Evolutionary conservation across 2,113 vertebrate genomes (phyloP), one percentile per base, ranked within the genome.

Genomic region (Gymnarchus niloticus): DNA sequence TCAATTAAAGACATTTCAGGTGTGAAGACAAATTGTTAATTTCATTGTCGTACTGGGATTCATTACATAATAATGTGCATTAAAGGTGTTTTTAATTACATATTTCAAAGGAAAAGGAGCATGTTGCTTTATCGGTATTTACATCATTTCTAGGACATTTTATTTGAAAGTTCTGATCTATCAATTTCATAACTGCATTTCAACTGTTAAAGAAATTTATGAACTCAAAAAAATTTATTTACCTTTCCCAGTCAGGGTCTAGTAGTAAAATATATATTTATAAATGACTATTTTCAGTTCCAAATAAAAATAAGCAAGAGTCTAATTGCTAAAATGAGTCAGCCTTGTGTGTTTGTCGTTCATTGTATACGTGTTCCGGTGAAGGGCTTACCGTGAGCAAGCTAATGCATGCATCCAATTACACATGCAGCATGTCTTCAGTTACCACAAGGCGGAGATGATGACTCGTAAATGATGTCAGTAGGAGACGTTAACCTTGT

Each of bases 391-490:
- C 77, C 86, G 90, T 92, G 91, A 91, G 91, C 91, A 91, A 92
- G 87, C 88, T 37, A 1, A 46, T 83, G 86, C 89, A 88, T 90
- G 89, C 89, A 37, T 88, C 89, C 92, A 88, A 92, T 92, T 93
- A 90, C 88, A 91, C 46, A 87, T 86, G 83, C 89, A 91, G 91
- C 83, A 87, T 87, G 90, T 89, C 48, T 88, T 89, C 87, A 91
- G 57, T 90, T 89, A 84, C 89, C 83, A 85, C 88, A 90, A 89
- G 87, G 88, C 87, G 54, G 88, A 90, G 92, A 90, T 93, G 92
- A 90, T 91, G 92, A 93, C 89, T 90, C 0, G 54, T 1, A 44
- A 51, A 82, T 95, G 94, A 94, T 93, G 94, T 94, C 93, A 95
- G 83, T 90, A 90, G 89, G 84, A 88, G 91, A 91, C 86, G 61